Percentiles rank a stretch among this genome's conserved stretches.
These are phyloP conservation scores for Hippocampus abdominalis DNA, from an alignment of 2,113 vertebrate species.

Conservation along the genomic window DNA sequence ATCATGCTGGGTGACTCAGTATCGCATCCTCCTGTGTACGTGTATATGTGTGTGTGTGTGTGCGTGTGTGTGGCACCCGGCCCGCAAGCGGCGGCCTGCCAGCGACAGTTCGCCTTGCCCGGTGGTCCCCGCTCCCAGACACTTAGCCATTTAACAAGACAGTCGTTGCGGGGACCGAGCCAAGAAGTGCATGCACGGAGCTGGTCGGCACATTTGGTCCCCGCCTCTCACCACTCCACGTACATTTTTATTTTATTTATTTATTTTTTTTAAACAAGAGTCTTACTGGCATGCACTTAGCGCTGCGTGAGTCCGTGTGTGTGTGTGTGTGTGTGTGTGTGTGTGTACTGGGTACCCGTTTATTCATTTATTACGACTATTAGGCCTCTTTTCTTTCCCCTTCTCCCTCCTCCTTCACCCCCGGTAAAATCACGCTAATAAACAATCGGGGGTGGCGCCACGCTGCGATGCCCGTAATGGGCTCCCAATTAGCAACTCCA, in stretches of 20 bases:
- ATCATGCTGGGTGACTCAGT: conserved; percentile 54
- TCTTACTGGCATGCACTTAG: conserved; percentile 56
- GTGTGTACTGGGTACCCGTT: conserved; percentile 53
- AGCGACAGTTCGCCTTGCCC: conserved; percentile 63
- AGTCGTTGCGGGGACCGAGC: conserved; percentile 57
- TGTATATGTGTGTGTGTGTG: conserved; percentile 8
- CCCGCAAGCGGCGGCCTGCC: conserved; percentile 50
- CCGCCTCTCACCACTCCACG: not conserved
- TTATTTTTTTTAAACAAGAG: conserved; percentile 40
- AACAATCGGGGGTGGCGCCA: conserved; percentile 67
- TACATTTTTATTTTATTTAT: conserved; percentile 49
- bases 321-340: conserved; percentile 20
- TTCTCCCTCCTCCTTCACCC: conserved; percentile 44
- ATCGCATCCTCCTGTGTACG: conserved; percentile 50
- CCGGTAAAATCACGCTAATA: conserved; percentile 64
- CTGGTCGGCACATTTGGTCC: conserved; percentile 15
- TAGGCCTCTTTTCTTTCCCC: conserved; percentile 49
- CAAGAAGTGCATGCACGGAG: conserved; percentile 49
- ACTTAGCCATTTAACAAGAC: conserved; percentile 70
- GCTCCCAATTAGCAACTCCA: conserved; percentile 70
- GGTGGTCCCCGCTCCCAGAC: conserved; percentile 67
- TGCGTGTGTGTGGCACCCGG: conserved; percentile 30
- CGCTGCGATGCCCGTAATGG: conserved; percentile 69
- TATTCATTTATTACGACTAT: conserved; percentile 68
- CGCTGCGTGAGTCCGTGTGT: conserved; percentile 21